Evolutionary conservation across 2,113 vertebrate genomes (phyloP).

Genomic region (Azemiops feae): DNA sequence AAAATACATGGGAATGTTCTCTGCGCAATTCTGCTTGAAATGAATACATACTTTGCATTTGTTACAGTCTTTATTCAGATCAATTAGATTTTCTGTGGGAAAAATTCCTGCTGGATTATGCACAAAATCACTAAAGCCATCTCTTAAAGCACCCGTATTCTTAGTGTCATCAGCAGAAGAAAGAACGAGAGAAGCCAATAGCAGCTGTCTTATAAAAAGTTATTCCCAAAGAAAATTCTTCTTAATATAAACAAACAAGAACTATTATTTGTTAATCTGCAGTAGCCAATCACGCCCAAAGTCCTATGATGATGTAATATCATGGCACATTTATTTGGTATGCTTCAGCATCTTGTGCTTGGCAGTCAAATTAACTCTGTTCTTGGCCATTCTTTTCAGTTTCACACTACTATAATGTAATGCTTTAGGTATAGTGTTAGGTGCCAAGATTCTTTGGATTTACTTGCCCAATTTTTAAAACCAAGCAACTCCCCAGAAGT

Average conservation of each 20-base stretch:
- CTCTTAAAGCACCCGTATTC: not conserved
- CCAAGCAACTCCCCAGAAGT: not conserved
- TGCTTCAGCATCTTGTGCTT: not conserved
- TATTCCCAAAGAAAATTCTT: not conserved
- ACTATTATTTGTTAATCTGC: not conserved
- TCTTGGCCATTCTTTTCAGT: not conserved
- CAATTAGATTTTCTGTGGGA: not conserved
- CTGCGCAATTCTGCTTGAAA: not conserved
- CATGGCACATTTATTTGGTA: rapidly evolving
- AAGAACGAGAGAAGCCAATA: not conserved
- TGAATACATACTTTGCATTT: not conserved
- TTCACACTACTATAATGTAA: not conserved
- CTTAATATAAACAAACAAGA: not conserved
- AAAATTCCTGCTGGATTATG: not conserved
- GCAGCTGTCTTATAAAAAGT: not conserved
- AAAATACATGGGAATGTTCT: not conserved
- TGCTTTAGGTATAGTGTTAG: not conserved
- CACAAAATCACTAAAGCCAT: not conserved
- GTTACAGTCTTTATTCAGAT: not conserved
- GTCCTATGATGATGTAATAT: not conserved
- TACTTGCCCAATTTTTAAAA: not conserved
- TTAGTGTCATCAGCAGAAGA: not conserved
- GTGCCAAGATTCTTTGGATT: not conserved
- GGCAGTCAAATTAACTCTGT: not conserved
- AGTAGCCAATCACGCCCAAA: not conserved